A percentile compares a stretch with the other conserved stretches of the same genome.
Evolutionary conservation across 2,113 vertebrate species (phyloP).

Genomic region (Amphilophus citrinellus): DNA sequence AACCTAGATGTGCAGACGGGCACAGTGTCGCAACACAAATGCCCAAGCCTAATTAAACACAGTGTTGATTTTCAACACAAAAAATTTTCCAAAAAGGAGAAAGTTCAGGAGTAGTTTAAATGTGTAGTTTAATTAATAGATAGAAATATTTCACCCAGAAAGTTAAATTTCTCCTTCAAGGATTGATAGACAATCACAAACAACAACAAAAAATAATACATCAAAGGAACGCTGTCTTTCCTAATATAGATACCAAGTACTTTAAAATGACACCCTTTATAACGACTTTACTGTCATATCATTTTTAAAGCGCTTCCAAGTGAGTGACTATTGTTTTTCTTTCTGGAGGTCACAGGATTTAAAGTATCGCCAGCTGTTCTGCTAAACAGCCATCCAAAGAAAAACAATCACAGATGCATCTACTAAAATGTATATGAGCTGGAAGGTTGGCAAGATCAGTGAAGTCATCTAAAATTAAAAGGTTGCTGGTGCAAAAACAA

Average conservation of each 20-base stretch:
- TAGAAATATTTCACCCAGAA: slow-evolving; percentile 50
- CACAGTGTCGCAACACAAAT: neutral
- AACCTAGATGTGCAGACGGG: neutral
- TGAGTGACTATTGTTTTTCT: slow-evolving; percentile 69
- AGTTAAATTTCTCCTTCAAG: slow-evolving; percentile 66
- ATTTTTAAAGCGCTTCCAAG: slow-evolving; percentile 69
- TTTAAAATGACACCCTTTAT: slow-evolving; percentile 58
- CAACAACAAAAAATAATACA: slow-evolving; percentile 46
- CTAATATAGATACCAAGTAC: slow-evolving; percentile 45
- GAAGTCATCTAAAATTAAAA: slow-evolving; percentile 39
- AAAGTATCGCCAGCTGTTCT: slow-evolving; percentile 74
- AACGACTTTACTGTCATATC: slow-evolving; percentile 58
- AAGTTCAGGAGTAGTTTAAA: neutral
- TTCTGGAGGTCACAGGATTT: slow-evolving; percentile 74
- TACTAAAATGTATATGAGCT: slow-evolving; percentile 53
- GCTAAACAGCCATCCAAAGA: slow-evolving; percentile 61
- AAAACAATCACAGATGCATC: slow-evolving; percentile 69
- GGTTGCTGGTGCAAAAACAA: slow-evolving; percentile 32
- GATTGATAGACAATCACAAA: slow-evolving; percentile 47
- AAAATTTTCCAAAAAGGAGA: neutral
- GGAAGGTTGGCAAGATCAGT: slow-evolving; percentile 30
- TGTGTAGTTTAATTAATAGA: slow-evolving; percentile 19
- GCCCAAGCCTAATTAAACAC: neutral
- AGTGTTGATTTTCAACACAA: neutral
- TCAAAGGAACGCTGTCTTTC: slow-evolving; percentile 29